These are phyloP conservation scores for Phyllopteryx taeniolatus DNA, from an alignment of 2,113 vertebrate species.

Conservation along the genomic window DNA sequence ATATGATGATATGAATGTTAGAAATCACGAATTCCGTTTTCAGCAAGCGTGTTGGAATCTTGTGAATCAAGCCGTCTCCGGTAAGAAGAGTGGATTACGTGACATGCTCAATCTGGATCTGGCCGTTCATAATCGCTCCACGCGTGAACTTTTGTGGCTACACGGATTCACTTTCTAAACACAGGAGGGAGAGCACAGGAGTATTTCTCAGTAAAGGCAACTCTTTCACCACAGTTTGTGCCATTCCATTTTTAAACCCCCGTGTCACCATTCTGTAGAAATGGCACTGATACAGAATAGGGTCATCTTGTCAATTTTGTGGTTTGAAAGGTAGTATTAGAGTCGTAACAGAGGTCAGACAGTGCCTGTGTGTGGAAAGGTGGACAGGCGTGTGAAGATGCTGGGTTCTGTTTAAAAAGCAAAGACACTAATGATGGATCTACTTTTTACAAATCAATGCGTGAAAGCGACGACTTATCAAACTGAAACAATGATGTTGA, in stretches of 20 bases:
- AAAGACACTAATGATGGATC: no score
- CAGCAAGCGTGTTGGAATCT: not conserved
- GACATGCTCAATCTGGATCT: not conserved
- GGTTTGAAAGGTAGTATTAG: not conserved
- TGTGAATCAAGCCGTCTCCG: constrained; percentile 3
- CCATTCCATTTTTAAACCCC: not conserved
- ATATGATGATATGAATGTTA: not conserved
- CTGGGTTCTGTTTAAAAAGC: no score
- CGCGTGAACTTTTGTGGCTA: not conserved
- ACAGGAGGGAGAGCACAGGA: not conserved
- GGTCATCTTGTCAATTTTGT: not conserved
- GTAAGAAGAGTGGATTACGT: not conserved
- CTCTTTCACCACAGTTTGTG: not conserved
- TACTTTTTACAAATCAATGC: no score
- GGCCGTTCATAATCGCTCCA: not conserved
- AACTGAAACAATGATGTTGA: no score
- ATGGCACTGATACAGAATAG: not conserved
- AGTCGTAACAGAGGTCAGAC: not conserved
- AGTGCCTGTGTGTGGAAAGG: not conserved
- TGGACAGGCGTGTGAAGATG: no score
- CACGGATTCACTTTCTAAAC: not conserved
- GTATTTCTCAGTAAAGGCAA: not conserved
- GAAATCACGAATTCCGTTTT: not conserved
- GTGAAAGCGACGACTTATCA: no score
- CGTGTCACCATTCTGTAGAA: not conserved